Percentiles rank a stretch among this genome's conserved stretches.
phyloP scores from a whole-genome alignment of 1,140 invertebrate species.

The Atta cephalotes region DNA sequence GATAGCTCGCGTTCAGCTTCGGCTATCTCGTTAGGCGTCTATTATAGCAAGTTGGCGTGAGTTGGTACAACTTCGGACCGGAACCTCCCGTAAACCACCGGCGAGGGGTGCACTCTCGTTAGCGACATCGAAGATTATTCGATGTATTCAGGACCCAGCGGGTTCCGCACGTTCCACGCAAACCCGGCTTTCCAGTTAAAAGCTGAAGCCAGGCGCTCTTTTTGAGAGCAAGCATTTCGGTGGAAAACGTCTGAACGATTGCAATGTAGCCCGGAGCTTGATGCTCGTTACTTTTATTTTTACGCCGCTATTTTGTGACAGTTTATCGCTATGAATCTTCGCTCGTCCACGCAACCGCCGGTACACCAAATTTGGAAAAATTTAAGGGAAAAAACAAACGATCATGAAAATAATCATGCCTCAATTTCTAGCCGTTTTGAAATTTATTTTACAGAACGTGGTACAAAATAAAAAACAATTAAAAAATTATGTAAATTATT shows the following conservation, averaged over 20 bases:
- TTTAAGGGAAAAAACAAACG: constrained; percentile 37
- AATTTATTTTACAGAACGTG: neutral
- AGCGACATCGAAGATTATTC: constrained; percentile 64
- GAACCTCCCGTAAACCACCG: constrained; percentile 21
- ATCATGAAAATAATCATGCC: constrained; percentile 30
- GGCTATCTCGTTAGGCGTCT: constrained; percentile 61
- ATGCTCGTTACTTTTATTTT: constrained; percentile 57
- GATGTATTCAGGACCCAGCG: constrained; percentile 30
- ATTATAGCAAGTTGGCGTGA: constrained; percentile 65
- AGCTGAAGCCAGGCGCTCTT: constrained; percentile 41
- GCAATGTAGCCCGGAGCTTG: constrained; percentile 39
- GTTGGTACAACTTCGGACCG: constrained; percentile 56
- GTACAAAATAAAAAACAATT: neutral
- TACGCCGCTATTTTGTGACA: constrained; percentile 60
- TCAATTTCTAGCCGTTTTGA: neutral
- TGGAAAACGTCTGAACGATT: constrained; percentile 51
- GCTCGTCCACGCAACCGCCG: constrained; percentile 13
- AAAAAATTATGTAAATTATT: neutral
- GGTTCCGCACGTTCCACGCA: constrained; percentile 41
- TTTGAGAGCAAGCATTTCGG: constrained; percentile 30
- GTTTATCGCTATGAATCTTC: constrained; percentile 43
- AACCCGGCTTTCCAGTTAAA: constrained; percentile 31
- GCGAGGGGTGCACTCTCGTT: constrained; percentile 50
- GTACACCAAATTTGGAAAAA: constrained; percentile 36
- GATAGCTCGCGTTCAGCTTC: constrained; percentile 53